phyloP scores from a whole-genome alignment of 2,113 vertebrate species.

The Crypturellus undulatus region DNA sequence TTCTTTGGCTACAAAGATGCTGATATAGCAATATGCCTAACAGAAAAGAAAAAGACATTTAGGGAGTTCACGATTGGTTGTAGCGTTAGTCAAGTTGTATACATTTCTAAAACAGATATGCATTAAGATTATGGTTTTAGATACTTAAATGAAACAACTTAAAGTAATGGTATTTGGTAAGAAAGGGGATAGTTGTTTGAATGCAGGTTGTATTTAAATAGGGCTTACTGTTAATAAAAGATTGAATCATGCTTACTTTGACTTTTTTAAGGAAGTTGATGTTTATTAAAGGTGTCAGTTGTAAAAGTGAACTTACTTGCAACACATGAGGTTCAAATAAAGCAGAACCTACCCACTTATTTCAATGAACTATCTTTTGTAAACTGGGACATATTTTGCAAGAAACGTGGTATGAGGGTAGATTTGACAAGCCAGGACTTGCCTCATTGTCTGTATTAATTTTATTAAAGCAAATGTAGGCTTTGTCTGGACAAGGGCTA shows the following conservation, averaged over 20 bases:
- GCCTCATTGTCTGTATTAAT: background rate
- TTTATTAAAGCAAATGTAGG: background rate
- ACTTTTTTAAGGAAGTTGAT: background rate
- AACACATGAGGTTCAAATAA: constrained; percentile 12
- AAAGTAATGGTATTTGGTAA: background rate
- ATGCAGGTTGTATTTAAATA: background rate
- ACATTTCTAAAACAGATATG: background rate
- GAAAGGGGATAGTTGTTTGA: background rate
- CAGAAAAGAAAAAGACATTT: background rate
- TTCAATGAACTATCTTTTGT: constrained; percentile 67
- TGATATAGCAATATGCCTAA: background rate
- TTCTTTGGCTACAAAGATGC: background rate
- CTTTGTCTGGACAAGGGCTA: background rate
- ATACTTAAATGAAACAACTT: background rate
- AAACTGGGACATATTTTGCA: background rate
- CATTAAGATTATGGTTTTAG: background rate
- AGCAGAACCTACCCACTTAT: background rate
- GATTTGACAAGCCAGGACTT: background rate
- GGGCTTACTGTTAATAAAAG: background rate
- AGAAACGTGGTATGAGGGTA: background rate
- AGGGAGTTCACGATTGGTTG: background rate
- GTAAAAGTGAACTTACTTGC: constrained; percentile 4
- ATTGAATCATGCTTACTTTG: background rate
- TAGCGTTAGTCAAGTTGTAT: background rate
- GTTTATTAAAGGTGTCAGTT: background rate